Evolutionary conservation across 2,113 vertebrate species (phyloP).

Genomic region (Pungitius pungitius): DNA sequence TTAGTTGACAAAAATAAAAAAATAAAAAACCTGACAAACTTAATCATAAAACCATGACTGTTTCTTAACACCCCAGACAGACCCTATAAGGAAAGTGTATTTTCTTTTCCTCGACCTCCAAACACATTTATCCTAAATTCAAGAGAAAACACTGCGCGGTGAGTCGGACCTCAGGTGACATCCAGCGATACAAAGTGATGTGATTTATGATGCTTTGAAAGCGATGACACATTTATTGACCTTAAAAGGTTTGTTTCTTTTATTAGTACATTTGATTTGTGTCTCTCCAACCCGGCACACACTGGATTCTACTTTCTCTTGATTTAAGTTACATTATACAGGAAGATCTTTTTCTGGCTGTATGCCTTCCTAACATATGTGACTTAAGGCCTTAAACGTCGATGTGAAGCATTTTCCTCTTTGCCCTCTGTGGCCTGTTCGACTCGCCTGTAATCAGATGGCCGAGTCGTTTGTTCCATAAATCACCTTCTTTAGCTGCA

Average conservation of each 20-base stretch:
- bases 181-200: not conserved
- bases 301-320: not conserved
- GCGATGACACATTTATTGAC: conserved; percentile 7
- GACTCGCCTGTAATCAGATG: not conserved
- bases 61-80: not conserved
- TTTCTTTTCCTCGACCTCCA: not conserved
- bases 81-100: not conserved
- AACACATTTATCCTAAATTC: not conserved
- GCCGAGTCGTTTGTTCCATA: not conserved
- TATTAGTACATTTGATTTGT: conserved; percentile 30
- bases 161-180: not conserved
- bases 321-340: not conserved
- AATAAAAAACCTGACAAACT: not conserved
- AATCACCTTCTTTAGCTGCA: not conserved
- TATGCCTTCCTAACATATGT: not conserved
- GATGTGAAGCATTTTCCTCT: not conserved
- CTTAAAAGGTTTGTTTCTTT: too few species aligned
- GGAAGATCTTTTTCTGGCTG: not conserved
- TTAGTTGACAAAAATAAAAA: not conserved
- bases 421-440: not conserved
- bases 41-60: not conserved
- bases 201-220: conserved; percentile 18
- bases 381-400: not conserved
- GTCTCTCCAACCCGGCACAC: not conserved
- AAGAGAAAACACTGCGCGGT: not conserved